phyloP scores from a whole-genome alignment of 2,888 invertebrate species.

The Himalopsyche tibetana region DNA sequence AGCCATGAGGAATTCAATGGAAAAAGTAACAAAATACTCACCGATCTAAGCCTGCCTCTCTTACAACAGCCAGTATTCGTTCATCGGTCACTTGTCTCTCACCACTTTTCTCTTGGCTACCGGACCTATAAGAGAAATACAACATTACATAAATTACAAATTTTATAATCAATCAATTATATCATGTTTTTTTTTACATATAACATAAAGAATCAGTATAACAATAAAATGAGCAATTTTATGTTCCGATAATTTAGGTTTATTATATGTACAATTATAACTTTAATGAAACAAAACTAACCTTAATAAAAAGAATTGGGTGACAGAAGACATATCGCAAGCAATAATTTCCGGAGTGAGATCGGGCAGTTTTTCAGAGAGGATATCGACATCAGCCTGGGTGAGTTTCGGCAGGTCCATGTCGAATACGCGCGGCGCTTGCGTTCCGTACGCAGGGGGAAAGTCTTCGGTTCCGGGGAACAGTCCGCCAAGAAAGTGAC shows the following conservation, averaged over 20 bases:
- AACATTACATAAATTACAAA: too few species aligned
- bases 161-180: background rate
- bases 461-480: slow-evolving; percentile 95
- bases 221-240: background rate
- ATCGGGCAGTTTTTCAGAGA: slow-evolving; percentile 82
- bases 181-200: background rate
- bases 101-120: slow-evolving; percentile 61
- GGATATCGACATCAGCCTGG: slow-evolving; percentile 79
- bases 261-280: too few species aligned
- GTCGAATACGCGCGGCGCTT: slow-evolving; percentile 87
- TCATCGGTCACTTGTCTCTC: slow-evolving; percentile 69
- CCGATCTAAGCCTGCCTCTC: slow-evolving; percentile 69
- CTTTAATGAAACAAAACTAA: slow-evolving; percentile 66
- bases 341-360: slow-evolving; percentile 80
- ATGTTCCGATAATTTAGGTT: too few species aligned
- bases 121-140: slow-evolving; percentile 50
- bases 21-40: slow-evolving; percentile 42
- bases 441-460: slow-evolving; percentile 89
- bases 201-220: background rate
- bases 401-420: slow-evolving; percentile 81
- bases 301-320: slow-evolving; percentile 84
- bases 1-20: background rate
- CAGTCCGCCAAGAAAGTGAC: slow-evolving; percentile 88
- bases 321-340: slow-evolving; percentile 83
- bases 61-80: slow-evolving; percentile 70